Evolutionary conservation across 2,113 vertebrate species (phyloP).

Genomic region (Asarcornis scutulata): DNA sequence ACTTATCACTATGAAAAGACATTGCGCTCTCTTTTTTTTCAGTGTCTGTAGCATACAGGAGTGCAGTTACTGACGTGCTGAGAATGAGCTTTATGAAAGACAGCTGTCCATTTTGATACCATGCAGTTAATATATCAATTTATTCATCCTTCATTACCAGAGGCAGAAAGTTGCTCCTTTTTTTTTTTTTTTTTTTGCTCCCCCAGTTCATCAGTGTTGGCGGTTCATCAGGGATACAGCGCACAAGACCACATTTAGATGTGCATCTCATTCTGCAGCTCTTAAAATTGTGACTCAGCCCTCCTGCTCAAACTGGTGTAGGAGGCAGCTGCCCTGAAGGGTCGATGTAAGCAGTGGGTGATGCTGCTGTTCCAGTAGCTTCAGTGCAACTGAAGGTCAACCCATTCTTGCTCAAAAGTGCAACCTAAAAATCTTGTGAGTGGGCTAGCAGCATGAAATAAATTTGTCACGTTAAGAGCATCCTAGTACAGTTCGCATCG

Average conservation of each 20-base stretch:
- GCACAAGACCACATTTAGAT: not conserved
- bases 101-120: not conserved
- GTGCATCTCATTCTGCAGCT: not conserved
- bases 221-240: not conserved
- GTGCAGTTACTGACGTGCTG: not conserved
- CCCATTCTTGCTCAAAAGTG: not conserved
- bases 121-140: not conserved
- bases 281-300: not conserved
- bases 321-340: not conserved
- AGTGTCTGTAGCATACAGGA: not conserved
- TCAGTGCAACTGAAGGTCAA: not conserved
- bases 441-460: not conserved
- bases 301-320: not conserved
- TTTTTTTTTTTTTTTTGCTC: not conserved
- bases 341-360: fast-evolving
- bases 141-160: not conserved
- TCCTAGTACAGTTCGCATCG: not conserved
- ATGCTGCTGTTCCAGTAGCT: not conserved
- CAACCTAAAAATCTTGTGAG: not conserved
- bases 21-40: conserved; percentile 30
- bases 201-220: not conserved
- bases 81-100: not conserved
- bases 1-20: conserved; percentile 45
- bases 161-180: not conserved
- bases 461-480: not conserved